Evolutionary conservation across 1,140 invertebrate genomes (phyloP).

Genomic region (Bombus pascuorum): DNA sequence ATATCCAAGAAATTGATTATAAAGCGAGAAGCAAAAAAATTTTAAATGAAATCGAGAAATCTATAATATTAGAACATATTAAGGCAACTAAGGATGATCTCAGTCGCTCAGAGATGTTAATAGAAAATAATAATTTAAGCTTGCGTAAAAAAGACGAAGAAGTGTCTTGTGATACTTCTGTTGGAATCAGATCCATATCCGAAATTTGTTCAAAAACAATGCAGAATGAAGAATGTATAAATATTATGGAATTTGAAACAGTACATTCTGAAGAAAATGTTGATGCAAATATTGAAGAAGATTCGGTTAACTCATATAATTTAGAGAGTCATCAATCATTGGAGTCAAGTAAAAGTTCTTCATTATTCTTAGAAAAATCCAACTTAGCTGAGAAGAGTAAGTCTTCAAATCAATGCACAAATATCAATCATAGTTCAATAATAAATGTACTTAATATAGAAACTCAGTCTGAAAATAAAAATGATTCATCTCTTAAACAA

Average conservation of each 20-base stretch:
- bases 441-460: neutral
- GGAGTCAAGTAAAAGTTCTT: neutral
- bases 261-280: neutral
- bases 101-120: slow-evolving; percentile 55
- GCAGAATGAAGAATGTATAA: slow-evolving; percentile 58
- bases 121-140: slow-evolving; percentile 71
- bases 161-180: slow-evolving; percentile 65
- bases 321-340: neutral
- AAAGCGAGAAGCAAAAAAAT: slow-evolving; percentile 77
- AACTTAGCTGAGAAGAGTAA: neutral
- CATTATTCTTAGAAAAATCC: slow-evolving; percentile 22
- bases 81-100: slow-evolving; percentile 65
- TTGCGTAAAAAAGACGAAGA: slow-evolving; percentile 70
- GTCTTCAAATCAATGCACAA: slow-evolving; percentile 19
- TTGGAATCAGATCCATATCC: slow-evolving; percentile 72
- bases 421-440: slow-evolving; percentile 29
- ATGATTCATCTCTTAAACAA: neutral
- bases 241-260: neutral
- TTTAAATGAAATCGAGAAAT: slow-evolving; percentile 77
- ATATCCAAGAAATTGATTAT: slow-evolving; percentile 72
- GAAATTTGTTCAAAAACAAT: slow-evolving; percentile 70
- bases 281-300: slow-evolving; percentile 10
- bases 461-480: neutral
- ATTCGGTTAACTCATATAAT: neutral
- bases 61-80: slow-evolving; percentile 73